Evolutionary conservation across 2,113 vertebrate genomes (phyloP).

Genomic region (Brachyistius frenatus): DNA sequence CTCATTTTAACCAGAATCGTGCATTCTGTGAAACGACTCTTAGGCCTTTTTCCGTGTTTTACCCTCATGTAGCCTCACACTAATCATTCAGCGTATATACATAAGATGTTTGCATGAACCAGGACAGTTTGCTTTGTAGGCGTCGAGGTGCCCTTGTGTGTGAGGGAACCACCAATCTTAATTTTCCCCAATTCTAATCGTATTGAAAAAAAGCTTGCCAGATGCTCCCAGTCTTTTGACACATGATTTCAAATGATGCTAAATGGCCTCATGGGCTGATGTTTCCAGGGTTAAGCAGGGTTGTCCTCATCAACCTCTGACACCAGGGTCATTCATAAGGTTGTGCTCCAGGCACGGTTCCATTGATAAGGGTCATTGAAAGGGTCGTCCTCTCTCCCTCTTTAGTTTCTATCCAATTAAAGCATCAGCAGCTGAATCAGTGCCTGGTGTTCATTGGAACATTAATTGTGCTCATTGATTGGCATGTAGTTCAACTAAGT

Average conservation of each 20-base stretch:
- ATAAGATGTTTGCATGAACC: background rate
- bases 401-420: slow-evolving; percentile 75
- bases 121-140: background rate
- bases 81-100: background rate
- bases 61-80: background rate
- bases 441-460: slow-evolving; percentile 64
- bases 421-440: slow-evolving; percentile 68
- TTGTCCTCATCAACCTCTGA: slow-evolving; percentile 83
- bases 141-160: slow-evolving; percentile 15
- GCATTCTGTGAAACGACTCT: too few relatives aligned
- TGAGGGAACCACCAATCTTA: slow-evolving; percentile 27
- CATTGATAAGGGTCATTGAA: slow-evolving; percentile 76
- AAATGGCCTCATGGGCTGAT: slow-evolving; percentile 74
- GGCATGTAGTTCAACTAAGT: slow-evolving; percentile 56
- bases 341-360: slow-evolving; percentile 68
- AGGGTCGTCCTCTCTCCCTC: slow-evolving; percentile 69
- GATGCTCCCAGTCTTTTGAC: slow-evolving; percentile 71
- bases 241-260: slow-evolving; percentile 76
- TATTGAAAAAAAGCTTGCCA: slow-evolving; percentile 64
- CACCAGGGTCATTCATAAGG: slow-evolving; percentile 78
- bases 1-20: too few relatives aligned
- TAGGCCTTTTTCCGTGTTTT: too few relatives aligned
- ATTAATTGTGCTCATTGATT: slow-evolving; percentile 75
- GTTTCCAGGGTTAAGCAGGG: slow-evolving; percentile 80
- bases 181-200: slow-evolving; percentile 26